Evolutionary conservation across 2,888 invertebrate species (phyloP).

Genomic region (Lamproptera curius): DNA sequence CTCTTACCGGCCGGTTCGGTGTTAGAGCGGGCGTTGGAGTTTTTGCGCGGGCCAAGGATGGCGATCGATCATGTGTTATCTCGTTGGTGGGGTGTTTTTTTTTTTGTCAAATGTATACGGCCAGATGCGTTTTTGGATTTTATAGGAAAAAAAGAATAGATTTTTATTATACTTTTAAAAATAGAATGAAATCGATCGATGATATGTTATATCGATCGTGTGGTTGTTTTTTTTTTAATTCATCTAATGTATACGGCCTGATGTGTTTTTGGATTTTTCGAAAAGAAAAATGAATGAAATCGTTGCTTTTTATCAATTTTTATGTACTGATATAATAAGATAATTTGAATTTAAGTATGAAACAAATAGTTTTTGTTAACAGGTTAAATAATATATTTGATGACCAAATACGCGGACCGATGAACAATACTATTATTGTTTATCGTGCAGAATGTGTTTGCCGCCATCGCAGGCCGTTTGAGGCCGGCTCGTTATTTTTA

Average conservation of each 20-base stretch:
- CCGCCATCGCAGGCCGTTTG: conserved; percentile 32
- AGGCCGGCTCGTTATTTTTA: conserved; percentile 43
- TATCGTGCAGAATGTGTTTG: conserved; percentile 19
- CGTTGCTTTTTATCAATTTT: too few species aligned
- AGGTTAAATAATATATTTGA: too few species aligned
- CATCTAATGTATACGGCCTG: too few species aligned
- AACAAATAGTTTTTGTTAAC: too few species aligned
- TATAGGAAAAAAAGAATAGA: too few species aligned
- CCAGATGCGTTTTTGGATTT: neutral
- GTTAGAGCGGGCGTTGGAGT: conserved; percentile 25
- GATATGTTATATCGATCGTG: too few species aligned
- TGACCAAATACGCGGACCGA: conserved; percentile 4
- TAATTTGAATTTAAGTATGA: too few species aligned
- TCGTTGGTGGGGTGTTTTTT: conserved; percentile 3
- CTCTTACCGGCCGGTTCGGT: conserved; percentile 44
- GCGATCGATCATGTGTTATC: conserved; percentile 17
- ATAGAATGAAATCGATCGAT: neutral
- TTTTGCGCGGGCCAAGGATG: conserved; percentile 7
- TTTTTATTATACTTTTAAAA: neutral
- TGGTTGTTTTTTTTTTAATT: too few species aligned
- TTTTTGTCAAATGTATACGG: neutral
- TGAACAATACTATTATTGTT: conserved; percentile 18
- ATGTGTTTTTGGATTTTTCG: too few species aligned
- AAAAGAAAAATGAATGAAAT: too few species aligned
- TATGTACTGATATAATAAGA: too few species aligned